phyloP scores from a whole-genome alignment of 2,888 invertebrate species.

The Dioctria linearis region DNA sequence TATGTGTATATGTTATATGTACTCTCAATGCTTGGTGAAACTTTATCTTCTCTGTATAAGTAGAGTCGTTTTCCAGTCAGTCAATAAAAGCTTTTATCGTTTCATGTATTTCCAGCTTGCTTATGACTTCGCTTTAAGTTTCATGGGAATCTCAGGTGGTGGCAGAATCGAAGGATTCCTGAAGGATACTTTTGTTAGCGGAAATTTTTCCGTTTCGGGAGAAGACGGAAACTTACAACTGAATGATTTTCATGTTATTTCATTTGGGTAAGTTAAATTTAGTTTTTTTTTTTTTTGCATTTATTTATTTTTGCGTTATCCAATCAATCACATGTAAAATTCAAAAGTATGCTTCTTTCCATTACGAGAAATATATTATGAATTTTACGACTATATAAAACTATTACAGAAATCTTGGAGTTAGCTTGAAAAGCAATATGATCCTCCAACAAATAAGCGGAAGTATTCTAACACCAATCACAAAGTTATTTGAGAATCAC shows the following conservation, averaged over 20 bases:
- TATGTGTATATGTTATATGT: neutral
- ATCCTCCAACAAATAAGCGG: conserved; percentile 67
- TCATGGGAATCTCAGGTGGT: conserved; percentile 67
- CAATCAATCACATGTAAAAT: no score
- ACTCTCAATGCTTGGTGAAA: neutral
- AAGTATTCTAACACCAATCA: conserved; percentile 69
- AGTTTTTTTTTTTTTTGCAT: no score
- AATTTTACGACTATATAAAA: no score
- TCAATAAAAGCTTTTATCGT: neutral
- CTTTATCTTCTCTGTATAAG: neutral
- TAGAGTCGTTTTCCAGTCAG: conserved; percentile 5
- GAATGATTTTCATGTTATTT: conserved; percentile 67
- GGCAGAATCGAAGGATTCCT: conserved; percentile 68
- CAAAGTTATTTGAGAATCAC: conserved; percentile 67
- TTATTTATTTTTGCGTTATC: no score
- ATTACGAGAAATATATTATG: no score
- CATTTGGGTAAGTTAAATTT: conserved; percentile 64
- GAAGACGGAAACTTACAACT: conserved; percentile 64
- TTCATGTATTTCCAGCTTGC: conserved; percentile 64
- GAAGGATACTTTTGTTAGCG: conserved; percentile 66
- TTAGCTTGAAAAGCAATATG: conserved; percentile 66
- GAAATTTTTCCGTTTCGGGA: conserved; percentile 67
- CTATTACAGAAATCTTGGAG: conserved; percentile 66
- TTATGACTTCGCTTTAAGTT: conserved; percentile 66
- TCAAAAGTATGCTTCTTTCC: no score